Evolutionary conservation across 1,140 invertebrate species (phyloP).

Genomic region (Arctopsyche grandis): DNA sequence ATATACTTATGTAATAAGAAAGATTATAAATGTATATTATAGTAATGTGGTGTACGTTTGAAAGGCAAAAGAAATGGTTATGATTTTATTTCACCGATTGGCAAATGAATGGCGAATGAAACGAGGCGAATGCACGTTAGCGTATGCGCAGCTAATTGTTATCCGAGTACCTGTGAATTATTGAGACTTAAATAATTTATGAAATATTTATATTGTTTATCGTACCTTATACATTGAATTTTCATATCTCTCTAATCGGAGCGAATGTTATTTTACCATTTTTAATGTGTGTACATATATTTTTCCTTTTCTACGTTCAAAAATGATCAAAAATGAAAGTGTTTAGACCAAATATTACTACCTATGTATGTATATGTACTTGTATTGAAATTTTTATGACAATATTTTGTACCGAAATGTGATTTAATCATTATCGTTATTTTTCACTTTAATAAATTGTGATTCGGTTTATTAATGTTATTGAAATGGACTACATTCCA

Average conservation of each 20-base stretch:
- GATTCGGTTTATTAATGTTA: too few relatives aligned
- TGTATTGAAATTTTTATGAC: too few relatives aligned
- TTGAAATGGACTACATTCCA: too few relatives aligned
- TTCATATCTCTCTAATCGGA: too few relatives aligned
- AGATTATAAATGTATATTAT: not conserved
- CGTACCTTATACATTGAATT: too few relatives aligned
- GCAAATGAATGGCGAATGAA: not conserved
- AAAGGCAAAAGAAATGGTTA: not conserved
- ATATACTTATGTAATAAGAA: not conserved
- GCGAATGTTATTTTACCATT: not conserved
- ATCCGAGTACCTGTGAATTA: constrained; percentile 13
- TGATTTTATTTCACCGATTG: not conserved
- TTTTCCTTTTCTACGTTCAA: too few relatives aligned
- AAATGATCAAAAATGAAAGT: too few relatives aligned
- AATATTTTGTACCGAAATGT: too few relatives aligned
- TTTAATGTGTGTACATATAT: not conserved
- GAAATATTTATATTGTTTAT: not conserved
- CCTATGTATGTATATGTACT: too few relatives aligned
- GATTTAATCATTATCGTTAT: too few relatives aligned
- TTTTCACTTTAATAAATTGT: too few relatives aligned
- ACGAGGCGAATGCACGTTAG: not conserved
- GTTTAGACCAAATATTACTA: too few relatives aligned
- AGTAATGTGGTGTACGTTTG: not conserved
- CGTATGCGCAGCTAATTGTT: not conserved
- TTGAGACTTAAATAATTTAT: constrained; percentile 9